Evolutionary conservation across 2,888 invertebrate species (phyloP).

Genomic region (Epinotia demarniana): DNA sequence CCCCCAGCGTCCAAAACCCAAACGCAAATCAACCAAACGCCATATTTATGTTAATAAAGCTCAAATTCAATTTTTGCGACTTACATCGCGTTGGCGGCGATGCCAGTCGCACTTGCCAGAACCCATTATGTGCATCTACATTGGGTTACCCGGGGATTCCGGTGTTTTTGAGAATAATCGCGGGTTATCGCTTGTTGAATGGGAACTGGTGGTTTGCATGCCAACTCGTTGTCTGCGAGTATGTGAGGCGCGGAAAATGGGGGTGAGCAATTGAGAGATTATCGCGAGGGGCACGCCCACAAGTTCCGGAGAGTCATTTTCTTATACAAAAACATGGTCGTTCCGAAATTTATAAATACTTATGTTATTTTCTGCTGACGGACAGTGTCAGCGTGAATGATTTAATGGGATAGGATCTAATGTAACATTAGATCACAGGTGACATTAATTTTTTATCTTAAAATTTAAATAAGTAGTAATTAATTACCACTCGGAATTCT

Average conservation of each 20-base stretch:
- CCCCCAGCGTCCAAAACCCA: neutral
- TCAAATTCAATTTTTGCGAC: conserved; percentile 22
- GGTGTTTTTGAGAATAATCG: conserved; percentile 36
- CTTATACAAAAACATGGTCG: too few species aligned
- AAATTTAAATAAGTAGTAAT: too few species aligned
- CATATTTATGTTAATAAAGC: conserved; percentile 22
- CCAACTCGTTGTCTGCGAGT: conserved; percentile 26
- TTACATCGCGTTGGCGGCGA: conserved; percentile 8
- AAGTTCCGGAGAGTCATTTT: too few species aligned
- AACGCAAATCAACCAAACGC: neutral
- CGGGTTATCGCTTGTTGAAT: conserved; percentile 1
- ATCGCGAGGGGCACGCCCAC: neutral
- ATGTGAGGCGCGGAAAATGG: conserved; percentile 6
- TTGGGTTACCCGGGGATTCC: conserved; percentile 23
- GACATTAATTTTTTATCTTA: too few species aligned
- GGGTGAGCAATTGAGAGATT: neutral
- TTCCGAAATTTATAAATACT: too few species aligned
- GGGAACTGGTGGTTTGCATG: conserved; percentile 4
- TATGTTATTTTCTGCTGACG: too few species aligned
- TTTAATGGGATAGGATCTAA: too few species aligned
- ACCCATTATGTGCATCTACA: conserved; percentile 32
- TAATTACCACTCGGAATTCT: too few species aligned
- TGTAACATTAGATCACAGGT: too few species aligned
- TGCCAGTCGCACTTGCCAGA: conserved; percentile 29
- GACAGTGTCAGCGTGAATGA: too few species aligned